Percentiles rank a stretch among this genome's conserved stretches.
These are phyloP conservation scores for Neopelma chrysocephalum DNA, from an alignment of 2,797 vertebrate species.

Conservation along the genomic window DNA sequence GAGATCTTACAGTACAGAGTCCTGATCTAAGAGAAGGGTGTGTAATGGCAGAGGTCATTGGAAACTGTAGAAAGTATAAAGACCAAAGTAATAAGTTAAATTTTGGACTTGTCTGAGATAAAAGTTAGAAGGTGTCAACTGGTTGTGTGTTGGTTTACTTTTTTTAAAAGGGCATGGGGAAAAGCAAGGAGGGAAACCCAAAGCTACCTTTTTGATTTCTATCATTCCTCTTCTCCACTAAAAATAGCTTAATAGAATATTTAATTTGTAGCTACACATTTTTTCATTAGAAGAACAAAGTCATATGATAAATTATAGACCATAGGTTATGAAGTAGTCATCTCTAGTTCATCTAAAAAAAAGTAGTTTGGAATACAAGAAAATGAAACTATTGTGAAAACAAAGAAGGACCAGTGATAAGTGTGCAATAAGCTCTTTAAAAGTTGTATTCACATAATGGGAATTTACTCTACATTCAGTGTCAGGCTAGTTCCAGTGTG, in stretches of 20 bases:
- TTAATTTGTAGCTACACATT: background rate
- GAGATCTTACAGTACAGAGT: rapidly evolving
- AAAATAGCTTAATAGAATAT: background rate
- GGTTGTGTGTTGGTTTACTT: background rate
- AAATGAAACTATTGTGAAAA: background rate
- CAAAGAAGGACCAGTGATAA: background rate
- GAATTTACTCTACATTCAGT: background rate
- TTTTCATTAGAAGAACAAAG: background rate
- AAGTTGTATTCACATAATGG: background rate
- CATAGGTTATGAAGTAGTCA: background rate
- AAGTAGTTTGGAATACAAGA: background rate
- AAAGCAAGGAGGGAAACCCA: background rate
- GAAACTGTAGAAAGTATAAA: background rate
- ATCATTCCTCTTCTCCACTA: background rate
- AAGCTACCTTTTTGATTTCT: background rate
- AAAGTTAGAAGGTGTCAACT: background rate
- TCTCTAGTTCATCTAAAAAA: background rate
- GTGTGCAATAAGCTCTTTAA: background rate
- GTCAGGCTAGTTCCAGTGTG: background rate
- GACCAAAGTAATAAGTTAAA: background rate
- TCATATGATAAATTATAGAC: background rate
- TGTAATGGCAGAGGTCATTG: background rate
- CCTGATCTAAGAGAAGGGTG: background rate
- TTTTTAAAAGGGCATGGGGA: rapidly evolving
- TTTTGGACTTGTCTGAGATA: background rate